Evolutionary conservation across 2,113 vertebrate species (phyloP), one percentile per base, ranked within the genome.

Genomic region (Hoplias malabaricus): DNA sequence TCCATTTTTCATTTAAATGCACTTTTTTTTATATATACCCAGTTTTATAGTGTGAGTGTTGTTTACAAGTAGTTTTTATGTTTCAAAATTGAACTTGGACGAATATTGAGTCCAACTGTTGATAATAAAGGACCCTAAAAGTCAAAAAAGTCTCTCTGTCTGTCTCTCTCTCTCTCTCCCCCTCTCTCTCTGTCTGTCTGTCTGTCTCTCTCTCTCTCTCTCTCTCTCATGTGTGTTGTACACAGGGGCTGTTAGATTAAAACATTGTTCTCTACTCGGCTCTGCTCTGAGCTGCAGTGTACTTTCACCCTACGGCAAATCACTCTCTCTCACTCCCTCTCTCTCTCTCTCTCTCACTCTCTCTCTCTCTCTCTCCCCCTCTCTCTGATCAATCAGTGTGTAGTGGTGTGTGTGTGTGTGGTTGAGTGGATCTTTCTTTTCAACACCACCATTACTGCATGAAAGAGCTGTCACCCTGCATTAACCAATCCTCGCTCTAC

Each of bases 371-470:
- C 38, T 34, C 63, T 50, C 40, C n/a, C 56, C 27, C 38, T 34
- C 63, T 50, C 40, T 25, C 67, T 10, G 63, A 90, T 88, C 85
- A 89, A 91, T 91, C 83, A 78, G 71, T 31, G 25, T 7, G 42
- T 78, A n/a, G n/a, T n/a, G n/a, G 42, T 78, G 78, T 46, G 13
- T 72, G 79, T 62, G 53, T 86, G 79, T 14, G n/a, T 79, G 82
- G 85, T 82, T 91, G 85, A 91, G 89, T 92, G 89, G 88, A 86
- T 89, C 84, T 89, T 85, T 88, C 89, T 89, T 90, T 91, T 92
- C 87, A 92, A 87, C 90, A 89, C 84, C 87, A 89, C 86, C 88
- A 90, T 92, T 91, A 90, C 91, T 90, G 90, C 91, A 91, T 91
- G 90, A 92, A 92, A 92, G 90, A 90, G 83, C 91, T 90, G 90